phyloP scores from a whole-genome alignment of 2,888 invertebrate species.

The Hoplodrina blanda region DNA sequence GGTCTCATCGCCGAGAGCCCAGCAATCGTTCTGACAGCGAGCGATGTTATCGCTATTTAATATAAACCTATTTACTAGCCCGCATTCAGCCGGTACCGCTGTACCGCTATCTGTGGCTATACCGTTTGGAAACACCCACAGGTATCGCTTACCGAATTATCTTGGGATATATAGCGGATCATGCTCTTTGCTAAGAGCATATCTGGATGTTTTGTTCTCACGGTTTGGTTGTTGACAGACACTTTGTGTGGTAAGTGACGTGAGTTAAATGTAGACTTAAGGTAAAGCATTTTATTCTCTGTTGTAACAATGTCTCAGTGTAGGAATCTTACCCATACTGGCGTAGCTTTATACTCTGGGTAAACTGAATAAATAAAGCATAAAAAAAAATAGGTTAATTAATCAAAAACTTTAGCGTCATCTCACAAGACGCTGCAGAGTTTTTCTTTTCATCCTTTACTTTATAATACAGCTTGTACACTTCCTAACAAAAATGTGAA shows the following conservation, averaged over 20 bases:
- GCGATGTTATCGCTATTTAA: slow-evolving; percentile 81
- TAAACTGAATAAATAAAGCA: not conserved
- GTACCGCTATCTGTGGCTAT: slow-evolving; percentile 45
- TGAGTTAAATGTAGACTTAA: slow-evolving; percentile 8
- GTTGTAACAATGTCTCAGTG: not conserved
- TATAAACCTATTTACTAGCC: slow-evolving; percentile 76
- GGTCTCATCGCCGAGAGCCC: slow-evolving; percentile 76
- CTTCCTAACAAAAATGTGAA: slow-evolving; percentile 21
- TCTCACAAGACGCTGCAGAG: not conserved
- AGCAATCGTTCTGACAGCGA: slow-evolving; percentile 81
- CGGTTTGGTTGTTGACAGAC: slow-evolving; percentile 26
- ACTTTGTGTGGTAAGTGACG: slow-evolving; percentile 12
- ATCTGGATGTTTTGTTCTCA: slow-evolving; percentile 54
- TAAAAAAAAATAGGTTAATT: not conserved
- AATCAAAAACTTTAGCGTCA: not conserved
- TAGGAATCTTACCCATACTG: not conserved
- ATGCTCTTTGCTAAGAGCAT: slow-evolving; percentile 38
- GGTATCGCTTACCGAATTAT: slow-evolving; percentile 59
- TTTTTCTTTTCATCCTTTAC: not conserved
- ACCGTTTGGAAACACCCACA: slow-evolving; percentile 53
- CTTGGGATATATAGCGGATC: slow-evolving; percentile 52
- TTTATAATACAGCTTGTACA: slow-evolving; percentile 2
- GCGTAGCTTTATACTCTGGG: not conserved
- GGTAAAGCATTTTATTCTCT: slow-evolving; percentile 12
- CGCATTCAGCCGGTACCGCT: slow-evolving; percentile 58